Percentiles rank a stretch among this genome's conserved stretches.
Conservation (phyloP, 2,113 vertebrate genomes). For the Leptosomus discolor region DNA sequence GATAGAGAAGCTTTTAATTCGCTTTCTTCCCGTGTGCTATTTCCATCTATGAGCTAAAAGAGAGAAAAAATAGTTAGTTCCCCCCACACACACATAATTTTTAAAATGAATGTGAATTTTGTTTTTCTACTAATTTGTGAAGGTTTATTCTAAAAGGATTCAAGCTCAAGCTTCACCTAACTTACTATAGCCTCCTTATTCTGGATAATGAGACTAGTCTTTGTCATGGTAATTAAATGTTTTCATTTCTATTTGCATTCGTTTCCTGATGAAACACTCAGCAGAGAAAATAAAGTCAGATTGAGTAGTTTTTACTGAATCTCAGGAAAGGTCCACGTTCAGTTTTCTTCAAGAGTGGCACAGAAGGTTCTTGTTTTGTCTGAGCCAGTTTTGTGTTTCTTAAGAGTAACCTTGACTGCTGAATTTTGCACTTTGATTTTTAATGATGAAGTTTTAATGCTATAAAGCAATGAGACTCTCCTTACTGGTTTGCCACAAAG, state of each 20-base stretch:
- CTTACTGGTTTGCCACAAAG: background rate
- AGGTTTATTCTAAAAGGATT: background rate
- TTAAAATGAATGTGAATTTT: background rate
- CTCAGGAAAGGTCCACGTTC: background rate
- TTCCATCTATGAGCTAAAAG: background rate
- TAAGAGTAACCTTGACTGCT: background rate
- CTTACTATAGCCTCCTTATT: background rate
- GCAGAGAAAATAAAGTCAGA: background rate
- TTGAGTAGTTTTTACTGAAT: background rate
- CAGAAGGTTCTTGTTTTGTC: background rate
- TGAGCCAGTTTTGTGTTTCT: background rate
- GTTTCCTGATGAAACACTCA: background rate
- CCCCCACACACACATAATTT: accelerated
- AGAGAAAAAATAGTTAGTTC: background rate
- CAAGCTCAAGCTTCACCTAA: background rate
- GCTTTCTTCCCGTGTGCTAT: background rate
- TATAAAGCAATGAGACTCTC: background rate
- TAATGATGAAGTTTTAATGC: background rate
- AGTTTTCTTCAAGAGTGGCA: background rate
- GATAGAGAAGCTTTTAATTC: background rate
- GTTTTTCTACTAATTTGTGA: background rate
- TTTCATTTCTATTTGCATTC: background rate
- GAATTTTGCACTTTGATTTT: background rate
- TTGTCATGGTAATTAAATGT: background rate
- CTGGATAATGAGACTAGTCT: background rate